These are phyloP conservation scores for Sparidentex hasta DNA, from an alignment of 2,797 vertebrate species.

Conservation along the genomic window DNA sequence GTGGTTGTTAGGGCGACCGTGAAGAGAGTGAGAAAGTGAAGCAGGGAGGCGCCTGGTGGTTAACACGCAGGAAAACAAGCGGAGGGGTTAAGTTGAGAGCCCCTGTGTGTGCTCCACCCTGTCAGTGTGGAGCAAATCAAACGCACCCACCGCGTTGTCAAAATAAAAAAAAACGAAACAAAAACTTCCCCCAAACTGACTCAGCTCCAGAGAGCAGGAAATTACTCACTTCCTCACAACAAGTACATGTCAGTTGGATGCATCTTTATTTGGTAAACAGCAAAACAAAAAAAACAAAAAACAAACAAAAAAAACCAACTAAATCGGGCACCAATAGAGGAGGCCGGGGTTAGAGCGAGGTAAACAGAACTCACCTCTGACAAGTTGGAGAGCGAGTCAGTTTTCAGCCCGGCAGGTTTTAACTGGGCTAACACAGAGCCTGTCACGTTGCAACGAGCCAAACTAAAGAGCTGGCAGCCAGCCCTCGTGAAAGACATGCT, in stretches of 20 bases:
- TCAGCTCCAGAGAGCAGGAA: conserved; percentile 56
- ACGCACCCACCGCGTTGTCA: neutral
- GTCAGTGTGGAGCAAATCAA: conserved; percentile 45
- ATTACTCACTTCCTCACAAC: conserved; percentile 64
- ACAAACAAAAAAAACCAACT: too few species aligned
- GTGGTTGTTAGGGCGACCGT: conserved; percentile 82
- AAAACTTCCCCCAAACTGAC: conserved; percentile 34
- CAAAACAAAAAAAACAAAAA: neutral
- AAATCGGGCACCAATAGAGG: neutral
- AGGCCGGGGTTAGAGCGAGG: neutral
- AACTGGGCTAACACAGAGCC: conserved; percentile 26
- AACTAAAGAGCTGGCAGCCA: conserved; percentile 31
- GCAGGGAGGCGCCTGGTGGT: conserved; percentile 48
- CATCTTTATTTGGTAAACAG: conserved; percentile 55
- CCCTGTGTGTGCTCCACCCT: conserved; percentile 30
- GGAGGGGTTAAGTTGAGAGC: conserved; percentile 54
- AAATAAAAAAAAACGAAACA: conserved; percentile 21
- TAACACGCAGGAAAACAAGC: conserved; percentile 60
- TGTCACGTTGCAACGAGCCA: conserved; percentile 34
- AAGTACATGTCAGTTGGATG: conserved; percentile 43
- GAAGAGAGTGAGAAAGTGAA: conserved; percentile 63
- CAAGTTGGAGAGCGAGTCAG: neutral
- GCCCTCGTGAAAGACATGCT: conserved; percentile 31
- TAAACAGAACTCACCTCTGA: conserved; percentile 45
- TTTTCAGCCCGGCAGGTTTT: neutral